Evolutionary conservation across 2,888 invertebrate species (phyloP).

Genomic region (Serrognathus titanus): DNA sequence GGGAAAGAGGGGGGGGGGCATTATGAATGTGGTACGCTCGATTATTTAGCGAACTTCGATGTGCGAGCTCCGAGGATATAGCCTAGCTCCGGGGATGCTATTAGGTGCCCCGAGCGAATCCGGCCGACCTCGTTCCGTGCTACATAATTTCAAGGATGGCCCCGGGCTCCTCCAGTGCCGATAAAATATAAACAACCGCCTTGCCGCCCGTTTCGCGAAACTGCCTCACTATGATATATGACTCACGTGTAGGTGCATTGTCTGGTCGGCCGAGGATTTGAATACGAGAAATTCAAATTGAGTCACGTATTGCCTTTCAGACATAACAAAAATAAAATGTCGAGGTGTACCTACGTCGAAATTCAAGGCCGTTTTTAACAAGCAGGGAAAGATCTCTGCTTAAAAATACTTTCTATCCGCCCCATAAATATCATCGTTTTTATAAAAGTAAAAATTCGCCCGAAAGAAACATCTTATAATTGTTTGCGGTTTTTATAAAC

Average conservation of each 20-base stretch:
- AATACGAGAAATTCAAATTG: constrained; percentile 3
- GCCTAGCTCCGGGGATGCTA: constrained; percentile 33
- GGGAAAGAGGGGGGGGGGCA: no score
- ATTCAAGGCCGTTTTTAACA: no score
- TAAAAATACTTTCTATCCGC: no score
- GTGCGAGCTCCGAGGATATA: constrained; percentile 26
- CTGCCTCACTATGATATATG: constrained; percentile 32
- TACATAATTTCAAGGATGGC: constrained; percentile 40
- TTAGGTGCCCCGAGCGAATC: constrained; percentile 34
- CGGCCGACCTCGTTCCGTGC: constrained; percentile 39
- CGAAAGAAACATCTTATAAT: no score
- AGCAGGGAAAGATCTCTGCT: no score
- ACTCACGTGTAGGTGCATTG: constrained; percentile 13
- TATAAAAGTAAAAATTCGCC: no score
- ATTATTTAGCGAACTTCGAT: constrained; percentile 17
- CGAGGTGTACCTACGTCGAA: no score
- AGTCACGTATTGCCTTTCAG: constrained; percentile 8
- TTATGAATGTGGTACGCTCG: no score
- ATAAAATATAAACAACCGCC: constrained; percentile 39
- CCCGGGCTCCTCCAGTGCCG: constrained; percentile 33
- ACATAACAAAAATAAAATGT: no score
- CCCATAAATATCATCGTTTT: no score
- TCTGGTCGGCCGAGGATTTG: constrained; percentile 5
- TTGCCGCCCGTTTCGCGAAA: constrained; percentile 31
- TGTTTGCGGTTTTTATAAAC: no score